Conservation (phyloP, 92 coral and sea anemone genomes). For the Paramuricea clavata region DNA sequence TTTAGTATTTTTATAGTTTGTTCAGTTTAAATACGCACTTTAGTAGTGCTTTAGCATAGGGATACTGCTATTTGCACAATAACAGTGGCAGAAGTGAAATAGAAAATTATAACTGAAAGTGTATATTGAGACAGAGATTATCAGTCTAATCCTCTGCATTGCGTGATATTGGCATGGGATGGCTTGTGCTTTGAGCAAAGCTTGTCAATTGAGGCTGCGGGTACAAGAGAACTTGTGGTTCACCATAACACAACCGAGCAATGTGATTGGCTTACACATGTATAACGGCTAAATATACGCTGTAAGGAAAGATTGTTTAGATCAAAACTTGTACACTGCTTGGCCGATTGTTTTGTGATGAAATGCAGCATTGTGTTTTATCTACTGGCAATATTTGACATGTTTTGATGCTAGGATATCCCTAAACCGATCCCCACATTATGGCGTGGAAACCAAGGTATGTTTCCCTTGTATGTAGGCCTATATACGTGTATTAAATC, state of each 20-base stretch:
- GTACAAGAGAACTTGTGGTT: not conserved
- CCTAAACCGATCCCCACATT: not conserved
- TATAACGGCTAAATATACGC: not conserved
- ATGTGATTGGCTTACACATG: not conserved
- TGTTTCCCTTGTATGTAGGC: not conserved
- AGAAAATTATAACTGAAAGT: not conserved
- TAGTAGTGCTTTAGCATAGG: not conserved
- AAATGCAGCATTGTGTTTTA: not conserved
- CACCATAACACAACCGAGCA: not conserved
- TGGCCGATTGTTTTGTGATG: not conserved
- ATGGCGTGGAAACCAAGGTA: not conserved
- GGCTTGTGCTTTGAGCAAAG: not conserved
- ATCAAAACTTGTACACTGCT: not conserved
- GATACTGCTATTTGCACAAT: not conserved
- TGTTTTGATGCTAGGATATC: not conserved
- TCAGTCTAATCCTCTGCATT: not conserved
- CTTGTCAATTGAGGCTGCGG: not conserved
- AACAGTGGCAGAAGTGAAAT: not conserved
- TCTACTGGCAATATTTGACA: not conserved
- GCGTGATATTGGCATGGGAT: not conserved
- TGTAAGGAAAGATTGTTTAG: not conserved
- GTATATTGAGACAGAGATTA: not conserved
- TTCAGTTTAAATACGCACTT: not conserved
- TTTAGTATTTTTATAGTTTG: not conserved
- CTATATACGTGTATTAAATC: not conserved